A percentile compares a stretch with the other conserved stretches of the same genome.
Evolutionary conservation across 2,888 invertebrate genomes (phyloP).

Genomic region (Apocheima hispidaria): DNA sequence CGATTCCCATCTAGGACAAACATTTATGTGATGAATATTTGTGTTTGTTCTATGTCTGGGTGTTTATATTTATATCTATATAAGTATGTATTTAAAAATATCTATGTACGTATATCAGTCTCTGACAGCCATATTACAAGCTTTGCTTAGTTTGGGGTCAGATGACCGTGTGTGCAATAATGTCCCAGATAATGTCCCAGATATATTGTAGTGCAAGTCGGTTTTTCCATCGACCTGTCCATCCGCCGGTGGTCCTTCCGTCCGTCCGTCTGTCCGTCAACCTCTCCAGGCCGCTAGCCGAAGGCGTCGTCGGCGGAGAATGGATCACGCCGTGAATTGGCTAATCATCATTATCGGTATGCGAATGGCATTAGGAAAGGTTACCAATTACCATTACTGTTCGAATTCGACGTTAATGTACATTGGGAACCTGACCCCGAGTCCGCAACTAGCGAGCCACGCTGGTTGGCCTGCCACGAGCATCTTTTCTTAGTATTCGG

Average conservation of each 20-base stretch:
- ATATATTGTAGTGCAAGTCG: too few species aligned
- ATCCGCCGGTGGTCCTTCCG: background rate
- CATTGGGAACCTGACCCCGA: background rate
- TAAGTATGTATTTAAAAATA: too few species aligned
- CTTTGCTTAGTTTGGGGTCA: too few species aligned
- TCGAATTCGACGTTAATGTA: background rate
- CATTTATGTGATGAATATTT: too few species aligned
- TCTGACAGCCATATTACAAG: background rate
- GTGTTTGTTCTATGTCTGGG: too few species aligned
- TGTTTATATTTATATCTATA: too few species aligned
- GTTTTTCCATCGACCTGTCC: background rate
- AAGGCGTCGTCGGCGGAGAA: constrained; percentile 1
- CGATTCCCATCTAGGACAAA: too few species aligned
- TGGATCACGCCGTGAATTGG: constrained; percentile 12
- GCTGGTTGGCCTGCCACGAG: background rate
- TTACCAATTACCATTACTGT: background rate
- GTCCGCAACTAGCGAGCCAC: background rate
- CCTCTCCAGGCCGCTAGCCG: background rate
- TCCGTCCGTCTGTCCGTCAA: constrained; percentile 1
- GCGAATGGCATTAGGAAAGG: background rate
- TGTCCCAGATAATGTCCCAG: too few species aligned
- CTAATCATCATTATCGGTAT: constrained; percentile 22
- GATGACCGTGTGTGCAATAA: too few species aligned
- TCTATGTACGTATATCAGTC: too few species aligned
- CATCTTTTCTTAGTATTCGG: background rate